These are phyloP conservation scores for Gallinago undulata DNA, from an alignment of 2,113 vertebrate genomes.

Conservation along the genomic window DNA sequence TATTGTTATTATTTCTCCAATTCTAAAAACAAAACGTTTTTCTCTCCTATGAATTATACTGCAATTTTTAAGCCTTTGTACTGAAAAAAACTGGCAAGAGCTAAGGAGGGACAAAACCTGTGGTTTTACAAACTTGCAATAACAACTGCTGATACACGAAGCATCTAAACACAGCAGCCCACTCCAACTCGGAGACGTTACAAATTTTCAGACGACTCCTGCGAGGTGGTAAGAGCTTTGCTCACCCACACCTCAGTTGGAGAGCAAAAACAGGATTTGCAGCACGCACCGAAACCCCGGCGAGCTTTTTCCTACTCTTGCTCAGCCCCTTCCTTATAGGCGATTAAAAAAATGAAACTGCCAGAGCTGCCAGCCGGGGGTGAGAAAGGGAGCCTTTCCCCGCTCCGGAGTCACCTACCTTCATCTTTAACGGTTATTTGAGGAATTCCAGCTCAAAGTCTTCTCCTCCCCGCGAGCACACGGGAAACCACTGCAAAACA, in stretches of 20 bases:
- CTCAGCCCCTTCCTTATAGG: not conserved
- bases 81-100: not conserved
- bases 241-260: not conserved
- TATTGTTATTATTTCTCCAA: not conserved
- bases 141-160: constrained; percentile 75
- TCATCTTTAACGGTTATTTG: constrained; percentile 89
- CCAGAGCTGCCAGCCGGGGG: not conserved
- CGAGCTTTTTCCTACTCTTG: not conserved
- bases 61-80: not conserved
- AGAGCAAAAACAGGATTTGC: not conserved
- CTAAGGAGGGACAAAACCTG: constrained; percentile 65
- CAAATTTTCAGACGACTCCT: constrained; percentile 4
- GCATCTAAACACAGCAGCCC: constrained; percentile 60
- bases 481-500: constrained; percentile 48
- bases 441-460: constrained; percentile 91
- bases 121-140: constrained; percentile 65
- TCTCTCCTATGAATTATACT: not conserved
- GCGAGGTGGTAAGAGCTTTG: not conserved
- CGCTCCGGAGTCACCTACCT: constrained; percentile 80
- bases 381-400: not conserved
- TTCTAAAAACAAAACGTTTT: not conserved
- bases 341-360: not conserved
- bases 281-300: not conserved
- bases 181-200: constrained; percentile 15
- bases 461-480: constrained; percentile 51